A percentile compares a stretch with the other conserved stretches of the same genome.
phyloP scores from a whole-genome alignment of 2,113 vertebrate species.

The Chrysemys picta region DNA sequence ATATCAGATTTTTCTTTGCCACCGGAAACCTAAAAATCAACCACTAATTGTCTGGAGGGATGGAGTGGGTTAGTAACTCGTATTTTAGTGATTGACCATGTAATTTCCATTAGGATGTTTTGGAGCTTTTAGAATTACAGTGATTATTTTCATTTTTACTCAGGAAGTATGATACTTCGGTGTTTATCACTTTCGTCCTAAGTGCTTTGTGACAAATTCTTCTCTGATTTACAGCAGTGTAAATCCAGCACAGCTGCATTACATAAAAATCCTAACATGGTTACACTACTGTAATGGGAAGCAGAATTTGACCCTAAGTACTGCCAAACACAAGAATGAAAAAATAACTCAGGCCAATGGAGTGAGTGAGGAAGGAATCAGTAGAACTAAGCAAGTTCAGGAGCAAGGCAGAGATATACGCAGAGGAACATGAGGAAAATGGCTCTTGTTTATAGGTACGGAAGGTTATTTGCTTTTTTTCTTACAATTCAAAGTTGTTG shows the following conservation, averaged over 20 bases:
- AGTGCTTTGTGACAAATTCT: background rate
- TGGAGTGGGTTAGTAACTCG: background rate
- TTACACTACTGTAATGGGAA: rapidly evolving
- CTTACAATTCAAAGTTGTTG: constrained; percentile 3
- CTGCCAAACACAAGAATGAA: background rate
- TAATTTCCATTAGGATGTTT: background rate
- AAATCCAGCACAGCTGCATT: background rate
- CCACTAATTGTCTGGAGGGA: background rate
- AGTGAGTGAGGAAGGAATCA: background rate
- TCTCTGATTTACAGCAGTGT: background rate
- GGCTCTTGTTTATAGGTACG: background rate
- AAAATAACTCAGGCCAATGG: background rate
- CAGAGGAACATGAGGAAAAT: background rate
- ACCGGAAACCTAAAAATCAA: background rate
- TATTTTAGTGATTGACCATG: background rate
- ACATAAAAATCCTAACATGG: background rate
- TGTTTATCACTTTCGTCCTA: background rate
- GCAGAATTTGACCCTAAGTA: background rate
- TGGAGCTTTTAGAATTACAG: constrained; percentile 1
- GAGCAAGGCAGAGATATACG: background rate
- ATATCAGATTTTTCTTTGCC: background rate
- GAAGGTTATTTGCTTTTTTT: background rate
- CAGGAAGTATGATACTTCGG: background rate
- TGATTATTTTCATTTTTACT: constrained; percentile 6
- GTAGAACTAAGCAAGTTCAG: background rate